These are phyloP conservation scores for Australoheros scitulus DNA, from an alignment of 2,113 vertebrate genomes.

Conservation along the genomic window DNA sequence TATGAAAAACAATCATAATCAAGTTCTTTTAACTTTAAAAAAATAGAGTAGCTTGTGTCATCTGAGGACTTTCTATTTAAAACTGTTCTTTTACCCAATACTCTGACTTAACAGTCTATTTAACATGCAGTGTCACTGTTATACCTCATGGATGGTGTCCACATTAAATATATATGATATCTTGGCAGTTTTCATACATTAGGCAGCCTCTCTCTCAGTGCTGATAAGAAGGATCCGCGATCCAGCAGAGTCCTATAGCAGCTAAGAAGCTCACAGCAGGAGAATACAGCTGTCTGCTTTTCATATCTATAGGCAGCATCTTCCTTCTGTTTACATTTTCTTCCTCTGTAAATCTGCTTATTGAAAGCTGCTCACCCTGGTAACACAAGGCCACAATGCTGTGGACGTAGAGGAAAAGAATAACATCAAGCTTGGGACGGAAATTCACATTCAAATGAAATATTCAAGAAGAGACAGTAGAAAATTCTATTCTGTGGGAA, in stretches of 20 bases:
- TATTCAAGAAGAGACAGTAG: conserved; percentile 12
- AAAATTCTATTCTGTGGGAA: neutral
- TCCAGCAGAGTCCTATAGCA: conserved; percentile 45
- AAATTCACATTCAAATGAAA: conserved; percentile 23
- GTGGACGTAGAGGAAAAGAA: conserved; percentile 14
- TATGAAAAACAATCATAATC: conserved; percentile 38
- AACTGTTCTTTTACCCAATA: neutral
- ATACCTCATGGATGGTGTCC: neutral
- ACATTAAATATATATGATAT: conserved; percentile 25
- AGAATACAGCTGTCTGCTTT: conserved; percentile 73
- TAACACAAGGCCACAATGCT: conserved; percentile 38
- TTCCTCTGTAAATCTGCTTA: conserved; percentile 59
- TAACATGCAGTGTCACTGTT: neutral
- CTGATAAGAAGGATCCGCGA: conserved; percentile 65
- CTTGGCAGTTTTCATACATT: conserved; percentile 11
- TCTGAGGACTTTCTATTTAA: neutral
- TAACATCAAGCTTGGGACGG: neutral
- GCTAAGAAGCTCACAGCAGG: conserved; percentile 61
- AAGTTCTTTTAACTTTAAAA: neutral
- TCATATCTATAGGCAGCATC: conserved; percentile 73
- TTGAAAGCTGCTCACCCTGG: conserved; percentile 50
- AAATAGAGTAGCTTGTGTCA: neutral
- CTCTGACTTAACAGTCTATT: neutral
- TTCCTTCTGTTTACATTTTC: conserved; percentile 54
- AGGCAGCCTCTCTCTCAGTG: neutral